Conservation (phyloP, 2,113 vertebrate genomes). For the Oncorhynchus kisutch region DNA sequence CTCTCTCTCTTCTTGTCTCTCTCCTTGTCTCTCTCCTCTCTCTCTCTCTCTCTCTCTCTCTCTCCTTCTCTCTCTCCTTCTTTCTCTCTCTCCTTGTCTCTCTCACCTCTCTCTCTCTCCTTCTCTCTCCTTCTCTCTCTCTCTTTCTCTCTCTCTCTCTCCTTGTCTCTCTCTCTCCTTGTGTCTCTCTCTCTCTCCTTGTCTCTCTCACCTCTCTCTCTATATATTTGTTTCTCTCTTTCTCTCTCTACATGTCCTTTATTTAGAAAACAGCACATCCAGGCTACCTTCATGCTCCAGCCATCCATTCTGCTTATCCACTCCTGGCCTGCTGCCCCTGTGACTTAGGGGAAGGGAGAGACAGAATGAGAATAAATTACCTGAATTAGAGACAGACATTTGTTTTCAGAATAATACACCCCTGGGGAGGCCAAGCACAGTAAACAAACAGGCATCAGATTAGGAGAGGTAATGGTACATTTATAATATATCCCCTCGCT, state of each 20-base stretch:
- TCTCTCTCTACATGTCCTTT: no score
- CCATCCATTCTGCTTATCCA: slow-evolving; percentile 17
- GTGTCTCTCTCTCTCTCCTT: no score
- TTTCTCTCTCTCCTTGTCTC: no score
- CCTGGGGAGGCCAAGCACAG: slow-evolving; percentile 4
- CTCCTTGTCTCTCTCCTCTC: neutral
- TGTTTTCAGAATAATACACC: slow-evolving; percentile 32
- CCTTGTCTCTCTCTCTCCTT: no score
- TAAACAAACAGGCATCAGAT: slow-evolving; percentile 37
- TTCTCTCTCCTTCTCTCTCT: neutral
- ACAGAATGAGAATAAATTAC: slow-evolving; percentile 29
- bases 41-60: no score
- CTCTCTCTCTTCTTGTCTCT: slow-evolving; percentile 6
- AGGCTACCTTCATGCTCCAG: slow-evolving; percentile 2
- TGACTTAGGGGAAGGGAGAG: neutral
- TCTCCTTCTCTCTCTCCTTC: accelerated
- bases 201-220: neutral
- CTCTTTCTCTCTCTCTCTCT: neutral
- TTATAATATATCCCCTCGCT: slow-evolving; percentile 32
- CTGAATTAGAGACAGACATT: slow-evolving; percentile 24
- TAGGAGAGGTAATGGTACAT: slow-evolving; percentile 29
- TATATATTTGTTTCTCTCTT: no score
- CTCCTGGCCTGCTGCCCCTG: neutral
- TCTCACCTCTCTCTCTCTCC: slow-evolving; percentile 6
- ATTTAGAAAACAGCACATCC: neutral